Evolutionary conservation across 2,113 vertebrate species (phyloP), one percentile per base, ranked within the genome.

Genomic region (Pimephales promelas): DNA sequence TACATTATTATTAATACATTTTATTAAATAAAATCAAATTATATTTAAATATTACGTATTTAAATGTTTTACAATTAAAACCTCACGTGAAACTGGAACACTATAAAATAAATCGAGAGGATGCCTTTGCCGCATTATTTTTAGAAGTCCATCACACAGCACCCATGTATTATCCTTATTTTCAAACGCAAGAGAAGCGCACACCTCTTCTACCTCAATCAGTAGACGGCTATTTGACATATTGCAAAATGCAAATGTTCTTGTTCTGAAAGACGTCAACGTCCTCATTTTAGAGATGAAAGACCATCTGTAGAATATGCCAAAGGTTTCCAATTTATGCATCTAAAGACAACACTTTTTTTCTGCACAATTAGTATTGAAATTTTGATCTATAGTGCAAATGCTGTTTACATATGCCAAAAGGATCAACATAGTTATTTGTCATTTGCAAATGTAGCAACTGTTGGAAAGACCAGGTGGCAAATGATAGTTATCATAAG

Each of bases 201-300:
- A 71, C 6, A 26, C n/a, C n/a, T 24, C 22, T 72, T 45, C 40
- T 24, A 45, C 2, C 40, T 72, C 68, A 24, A 72, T 72, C 72
- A 20, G 45, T 26, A 10, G 14, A 54, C 47, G 34, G 26, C 72
- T 20, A 75, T 20, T 74, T 74, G 47, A 54, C 20, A 52, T 28
- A 74, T 3, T 74, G 45, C 45, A 74, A 52, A 74, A 5, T 74
- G 24, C 24, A 52, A 52, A 74, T 10, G 26, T 54, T 36, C 64
- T 68, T 49, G 72, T 24, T 71, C 11, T 45, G 40, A 71, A 54
- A 74, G 7, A 24, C 5, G 10, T 43, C 72, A 52, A 74, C 16
- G 31, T 49, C 72, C 22, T 74, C 72, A 52, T 74, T 75, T 75
- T 52, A 75, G 9, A 75, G 72, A 75, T 75, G 26, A 75, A 75